Base-by-base conservation (phyloP, 2,113 vertebrate genomes). In the Aplodontia rufa region DNA sequence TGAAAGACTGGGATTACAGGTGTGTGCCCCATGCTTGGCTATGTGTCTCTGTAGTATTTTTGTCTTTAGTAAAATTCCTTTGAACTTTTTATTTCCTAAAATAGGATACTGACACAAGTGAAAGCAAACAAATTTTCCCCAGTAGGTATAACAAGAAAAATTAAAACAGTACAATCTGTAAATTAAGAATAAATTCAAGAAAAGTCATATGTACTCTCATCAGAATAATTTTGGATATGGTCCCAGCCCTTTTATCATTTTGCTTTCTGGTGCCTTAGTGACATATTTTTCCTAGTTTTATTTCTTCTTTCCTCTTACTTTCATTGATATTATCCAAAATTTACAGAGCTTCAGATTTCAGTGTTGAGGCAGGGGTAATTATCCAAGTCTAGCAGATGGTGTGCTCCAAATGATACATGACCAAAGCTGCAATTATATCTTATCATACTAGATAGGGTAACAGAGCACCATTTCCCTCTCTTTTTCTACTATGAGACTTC, bases 321-420 rank as follows among this genome's bases (percentile, higher is more conserved):
- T 96, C 51, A 24, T 81, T 95, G 85, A 92, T 51, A 85, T 96
- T 92, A 95, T 90, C 76, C 85, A 80, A 95, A 96, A 90, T 95
- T 92, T 96, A 92, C 60, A 81, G 88, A 92, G 80, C 81, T 95
- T 90, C 51, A 84, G 26, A 90, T 76, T 92, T 95, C 81, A 85
- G 80, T 72, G 81, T 80, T 60, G 40, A 96, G 69, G 85, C 40
- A 74, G 66, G 84, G 11, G 58, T 87, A 96, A 76, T 97, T 93
- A 92, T 68, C 88, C 92, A 22, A 75, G 81, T 87, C 72, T 55
- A 68, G 76, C 93, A 97, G 85, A 96, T 92, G 93, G 85, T 94
- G 32, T 92, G 51, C 28, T 96, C 75, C 49, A 92, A 95, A 96
- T 90, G 81, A 40, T 71, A 93, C 75, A 53, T 72, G 90, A 90